Conservation (phyloP, 2,113 vertebrate genomes). For the Sminthopsis crassicaudata region DNA sequence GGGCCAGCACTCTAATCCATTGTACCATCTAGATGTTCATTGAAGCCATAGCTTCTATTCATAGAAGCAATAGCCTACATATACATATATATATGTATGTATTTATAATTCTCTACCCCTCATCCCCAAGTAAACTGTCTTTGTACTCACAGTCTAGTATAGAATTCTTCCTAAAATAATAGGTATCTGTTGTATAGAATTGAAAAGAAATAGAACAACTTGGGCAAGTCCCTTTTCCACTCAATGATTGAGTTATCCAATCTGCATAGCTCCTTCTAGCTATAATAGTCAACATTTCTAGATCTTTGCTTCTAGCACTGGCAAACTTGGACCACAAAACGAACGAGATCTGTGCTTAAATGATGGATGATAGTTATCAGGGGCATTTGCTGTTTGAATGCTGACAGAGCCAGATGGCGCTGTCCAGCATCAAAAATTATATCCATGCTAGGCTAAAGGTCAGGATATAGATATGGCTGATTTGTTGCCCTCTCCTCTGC, state of each 20-base stretch:
- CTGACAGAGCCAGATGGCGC: background rate
- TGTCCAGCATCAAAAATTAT: background rate
- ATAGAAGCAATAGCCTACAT: no score
- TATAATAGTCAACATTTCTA: background rate
- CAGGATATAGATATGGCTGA: background rate
- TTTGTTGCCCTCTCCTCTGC: background rate
- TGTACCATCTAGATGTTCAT: background rate
- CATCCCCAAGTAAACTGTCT: background rate
- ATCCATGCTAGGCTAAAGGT: background rate
- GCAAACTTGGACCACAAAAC: background rate
- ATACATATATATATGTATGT: no score
- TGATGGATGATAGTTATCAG: background rate
- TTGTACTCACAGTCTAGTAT: background rate
- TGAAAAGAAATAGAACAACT: background rate
- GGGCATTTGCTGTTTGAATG: background rate
- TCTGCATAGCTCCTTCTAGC: background rate
- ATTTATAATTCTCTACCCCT: no score
- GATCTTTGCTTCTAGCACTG: background rate
- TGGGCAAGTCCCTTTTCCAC: background rate
- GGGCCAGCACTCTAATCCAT: background rate
- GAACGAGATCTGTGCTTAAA: background rate
- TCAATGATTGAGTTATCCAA: background rate
- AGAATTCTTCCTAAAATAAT: background rate
- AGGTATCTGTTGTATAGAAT: constrained; percentile 12
- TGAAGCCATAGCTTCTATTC: background rate